phyloP scores from a whole-genome alignment of 2,888 invertebrate species.

The Rhagonycha fulva region DNA sequence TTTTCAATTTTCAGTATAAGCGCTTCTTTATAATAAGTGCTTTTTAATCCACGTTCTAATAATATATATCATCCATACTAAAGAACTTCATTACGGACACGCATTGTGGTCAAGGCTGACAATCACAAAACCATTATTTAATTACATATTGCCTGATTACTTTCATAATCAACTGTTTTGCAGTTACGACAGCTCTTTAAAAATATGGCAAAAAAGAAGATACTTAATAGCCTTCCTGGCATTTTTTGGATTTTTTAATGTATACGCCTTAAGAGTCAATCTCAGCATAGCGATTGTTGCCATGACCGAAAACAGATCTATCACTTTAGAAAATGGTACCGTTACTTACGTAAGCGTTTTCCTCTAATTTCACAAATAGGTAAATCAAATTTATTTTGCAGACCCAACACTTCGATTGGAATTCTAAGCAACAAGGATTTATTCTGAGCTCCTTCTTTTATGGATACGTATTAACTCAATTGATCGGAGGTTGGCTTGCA shows the following conservation, averaged over 20 bases:
- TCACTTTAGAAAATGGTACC: conserved; percentile 66
- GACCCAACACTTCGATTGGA: conserved; percentile 80
- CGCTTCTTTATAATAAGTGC: too few species aligned
- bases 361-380: not conserved
- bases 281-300: conserved; percentile 94
- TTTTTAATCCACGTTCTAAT: too few species aligned
- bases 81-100: not conserved
- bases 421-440: conserved; percentile 74
- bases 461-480: conserved; percentile 83
- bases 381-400: conserved; percentile 46
- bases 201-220: conserved; percentile 74
- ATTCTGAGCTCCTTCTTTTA: conserved; percentile 88
- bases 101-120: not conserved
- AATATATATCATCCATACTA: too few species aligned
- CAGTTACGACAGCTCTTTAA: conserved; percentile 56
- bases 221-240: conserved; percentile 76
- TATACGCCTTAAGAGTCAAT: conserved; percentile 83
- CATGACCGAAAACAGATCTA: conserved; percentile 78
- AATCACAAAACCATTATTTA: not conserved
- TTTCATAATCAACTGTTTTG: not conserved
- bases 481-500: conserved; percentile 83
- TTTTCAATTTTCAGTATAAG: too few species aligned
- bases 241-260: conserved; percentile 84
- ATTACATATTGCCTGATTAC: not conserved
- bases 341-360: conserved; percentile 56